Conservation (phyloP, 2,797 vertebrate species). For the Anguilla megastoma region DNA sequence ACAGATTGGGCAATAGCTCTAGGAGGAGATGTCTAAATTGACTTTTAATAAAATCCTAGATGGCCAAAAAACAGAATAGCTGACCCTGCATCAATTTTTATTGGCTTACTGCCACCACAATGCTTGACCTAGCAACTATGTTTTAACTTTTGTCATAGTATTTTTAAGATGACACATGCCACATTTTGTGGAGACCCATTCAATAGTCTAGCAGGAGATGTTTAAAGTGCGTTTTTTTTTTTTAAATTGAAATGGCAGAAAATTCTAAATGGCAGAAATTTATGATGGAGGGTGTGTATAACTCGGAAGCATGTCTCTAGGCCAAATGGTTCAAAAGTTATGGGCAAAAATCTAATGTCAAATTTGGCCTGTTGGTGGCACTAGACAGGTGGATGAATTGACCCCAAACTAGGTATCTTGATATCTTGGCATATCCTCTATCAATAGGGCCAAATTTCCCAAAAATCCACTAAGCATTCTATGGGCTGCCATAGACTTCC, state of each 20-base stretch:
- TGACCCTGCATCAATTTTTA: background rate
- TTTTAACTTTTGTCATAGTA: background rate
- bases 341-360: no score
- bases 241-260: background rate
- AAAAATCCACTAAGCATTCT: background rate
- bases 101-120: background rate
- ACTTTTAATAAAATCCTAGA: no score
- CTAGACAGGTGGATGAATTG: no score
- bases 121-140: background rate
- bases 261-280: background rate
- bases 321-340: background rate
- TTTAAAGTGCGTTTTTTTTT: no score
- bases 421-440: background rate
- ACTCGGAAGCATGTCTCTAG: background rate
- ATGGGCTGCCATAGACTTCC: background rate
- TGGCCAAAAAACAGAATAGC: background rate
- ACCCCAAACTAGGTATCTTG: no score
- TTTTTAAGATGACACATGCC: background rate
- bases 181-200: no score
- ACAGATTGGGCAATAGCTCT: no score
- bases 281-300: no score
- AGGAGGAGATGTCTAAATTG: no score
- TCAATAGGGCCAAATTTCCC: background rate
- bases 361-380: no score
- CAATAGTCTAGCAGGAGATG: no score